Evolutionary conservation across 2,113 vertebrate genomes (phyloP).

Genomic region (Neogale vison): DNA sequence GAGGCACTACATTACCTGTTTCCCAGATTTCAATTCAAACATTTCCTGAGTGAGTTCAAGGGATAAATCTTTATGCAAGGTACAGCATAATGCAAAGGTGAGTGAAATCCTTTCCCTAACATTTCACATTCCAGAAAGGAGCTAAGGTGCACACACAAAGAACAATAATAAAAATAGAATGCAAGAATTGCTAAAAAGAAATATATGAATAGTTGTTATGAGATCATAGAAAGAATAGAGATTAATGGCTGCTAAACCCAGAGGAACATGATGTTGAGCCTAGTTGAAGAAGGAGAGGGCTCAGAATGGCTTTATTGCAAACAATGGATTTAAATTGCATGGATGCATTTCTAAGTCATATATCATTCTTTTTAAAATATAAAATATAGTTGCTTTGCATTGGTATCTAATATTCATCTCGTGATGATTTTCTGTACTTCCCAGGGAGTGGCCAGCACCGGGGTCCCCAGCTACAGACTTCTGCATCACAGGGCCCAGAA

Average conservation of each 20-base stretch:
- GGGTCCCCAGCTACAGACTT: background rate
- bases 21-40: background rate
- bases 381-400: background rate
- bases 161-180: background rate
- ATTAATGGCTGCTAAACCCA: background rate
- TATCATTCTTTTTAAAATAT: background rate
- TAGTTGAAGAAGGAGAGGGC: background rate
- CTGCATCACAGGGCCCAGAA: background rate
- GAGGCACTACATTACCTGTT: background rate
- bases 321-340: background rate
- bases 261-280: background rate
- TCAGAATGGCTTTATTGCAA: background rate
- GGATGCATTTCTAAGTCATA: background rate
- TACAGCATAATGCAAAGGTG: background rate
- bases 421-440: background rate
- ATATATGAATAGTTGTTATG: background rate
- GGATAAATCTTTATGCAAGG: background rate
- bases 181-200: background rate
- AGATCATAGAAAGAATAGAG: background rate
- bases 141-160: background rate
- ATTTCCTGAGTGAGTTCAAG: background rate
- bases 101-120: background rate
- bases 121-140: background rate
- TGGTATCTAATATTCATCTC: background rate
- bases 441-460: background rate